Evolutionary conservation across 1,140 invertebrate species (phyloP).

Genomic region (Heliconius congener): DNA sequence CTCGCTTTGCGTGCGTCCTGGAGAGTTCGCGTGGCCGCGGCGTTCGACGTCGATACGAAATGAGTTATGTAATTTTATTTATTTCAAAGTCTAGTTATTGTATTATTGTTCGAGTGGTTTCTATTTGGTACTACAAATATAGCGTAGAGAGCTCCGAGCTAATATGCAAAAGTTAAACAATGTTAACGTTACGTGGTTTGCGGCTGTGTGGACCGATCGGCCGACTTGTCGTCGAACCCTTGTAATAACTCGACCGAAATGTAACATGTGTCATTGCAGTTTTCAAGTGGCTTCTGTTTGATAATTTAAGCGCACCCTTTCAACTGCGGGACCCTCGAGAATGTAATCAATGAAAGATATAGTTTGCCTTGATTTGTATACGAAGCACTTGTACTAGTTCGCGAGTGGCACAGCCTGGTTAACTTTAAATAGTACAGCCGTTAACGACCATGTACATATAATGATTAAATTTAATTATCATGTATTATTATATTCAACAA

Average conservation of each 20-base stretch:
- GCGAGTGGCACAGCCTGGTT: background rate
- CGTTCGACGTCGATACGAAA: constrained; percentile 67
- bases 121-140: constrained; percentile 50
- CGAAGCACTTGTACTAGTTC: constrained; percentile 28
- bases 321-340: constrained; percentile 52
- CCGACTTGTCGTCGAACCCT: constrained; percentile 48
- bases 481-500: background rate
- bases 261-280: constrained; percentile 79
- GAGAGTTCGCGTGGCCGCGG: constrained; percentile 74
- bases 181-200: constrained; percentile 32
- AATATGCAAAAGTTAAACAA: constrained; percentile 36
- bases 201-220: constrained; percentile 28
- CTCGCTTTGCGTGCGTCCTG: constrained; percentile 79
- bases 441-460: background rate
- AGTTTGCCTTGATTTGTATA: constrained; percentile 61
- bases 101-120: constrained; percentile 17
- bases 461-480: background rate
- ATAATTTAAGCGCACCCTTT: constrained; percentile 75
- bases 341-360: constrained; percentile 68
- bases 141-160: constrained; percentile 23
- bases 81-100: constrained; percentile 53
- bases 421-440: background rate
- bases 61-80: constrained; percentile 71
- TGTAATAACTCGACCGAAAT: constrained; percentile 52
- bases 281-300: constrained; percentile 79